Evolutionary conservation across 2,888 invertebrate species (phyloP).

Genomic region (Leptogaster cylindrica): DNA sequence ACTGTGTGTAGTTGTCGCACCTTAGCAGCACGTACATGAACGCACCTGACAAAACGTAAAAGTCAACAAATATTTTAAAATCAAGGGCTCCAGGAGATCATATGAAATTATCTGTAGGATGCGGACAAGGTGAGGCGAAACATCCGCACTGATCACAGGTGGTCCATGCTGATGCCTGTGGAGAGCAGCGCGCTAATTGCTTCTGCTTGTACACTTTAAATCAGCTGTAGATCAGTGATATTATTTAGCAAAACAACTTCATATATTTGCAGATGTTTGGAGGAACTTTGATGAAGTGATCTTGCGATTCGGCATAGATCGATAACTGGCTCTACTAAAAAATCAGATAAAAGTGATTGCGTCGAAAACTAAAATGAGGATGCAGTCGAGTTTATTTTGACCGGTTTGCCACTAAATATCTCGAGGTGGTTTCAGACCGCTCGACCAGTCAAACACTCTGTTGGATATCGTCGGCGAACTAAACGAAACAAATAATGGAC

Average conservation of each 20-base stretch:
- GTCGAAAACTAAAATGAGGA: background rate
- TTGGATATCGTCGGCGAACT: constrained; percentile 18
- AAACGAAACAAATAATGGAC: constrained; percentile 22
- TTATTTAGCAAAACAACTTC: background rate
- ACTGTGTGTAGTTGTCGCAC: constrained; percentile 34
- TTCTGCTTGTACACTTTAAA: constrained; percentile 11
- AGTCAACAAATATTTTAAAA: constrained; percentile 31
- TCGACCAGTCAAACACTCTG: constrained; percentile 28
- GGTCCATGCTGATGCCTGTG: constrained; percentile 16
- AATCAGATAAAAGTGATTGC: too few relatives aligned
- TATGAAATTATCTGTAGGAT: constrained; percentile 15
- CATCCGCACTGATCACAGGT: constrained; percentile 19
- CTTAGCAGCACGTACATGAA: constrained; percentile 29
- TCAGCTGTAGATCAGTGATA: background rate
- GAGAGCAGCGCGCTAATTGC: constrained; percentile 30
- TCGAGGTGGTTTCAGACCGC: too few relatives aligned
- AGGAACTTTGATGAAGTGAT: background rate
- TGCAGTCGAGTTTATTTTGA: background rate
- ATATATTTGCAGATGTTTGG: background rate
- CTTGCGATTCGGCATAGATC: background rate
- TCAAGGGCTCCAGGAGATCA: background rate
- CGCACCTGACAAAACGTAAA: constrained; percentile 36
- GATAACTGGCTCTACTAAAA: background rate
- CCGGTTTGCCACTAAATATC: background rate
- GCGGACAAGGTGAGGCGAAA: constrained; percentile 34